Percentiles rank a stretch among this genome's conserved stretches.
phyloP scores from a whole-genome alignment of 2,888 invertebrate genomes.

The Teleogryllus oceanicus region DNA sequence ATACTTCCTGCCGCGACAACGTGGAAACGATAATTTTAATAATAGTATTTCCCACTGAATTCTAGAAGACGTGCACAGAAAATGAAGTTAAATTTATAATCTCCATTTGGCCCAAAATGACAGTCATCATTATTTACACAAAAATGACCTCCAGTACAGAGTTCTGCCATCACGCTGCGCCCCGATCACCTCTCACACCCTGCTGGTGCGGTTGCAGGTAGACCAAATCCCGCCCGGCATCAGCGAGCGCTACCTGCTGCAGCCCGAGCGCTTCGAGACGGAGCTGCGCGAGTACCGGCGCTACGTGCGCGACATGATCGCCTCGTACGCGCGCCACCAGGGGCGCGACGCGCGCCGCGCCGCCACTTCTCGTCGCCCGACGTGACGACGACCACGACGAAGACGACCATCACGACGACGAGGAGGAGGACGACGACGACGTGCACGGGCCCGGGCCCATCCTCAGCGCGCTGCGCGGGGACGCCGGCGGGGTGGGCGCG shows the following conservation, averaged over 20 bases:
- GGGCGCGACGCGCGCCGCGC: background rate
- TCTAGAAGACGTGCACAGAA: too few species aligned
- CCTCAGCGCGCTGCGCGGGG: background rate
- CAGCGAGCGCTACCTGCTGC: constrained; percentile 61
- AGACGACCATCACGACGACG: constrained; percentile 12
- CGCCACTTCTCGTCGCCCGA: background rate
- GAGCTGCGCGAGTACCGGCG: constrained; percentile 60
- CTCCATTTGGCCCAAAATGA: too few species aligned
- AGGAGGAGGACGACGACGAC: background rate
- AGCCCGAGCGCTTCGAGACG: constrained; percentile 57
- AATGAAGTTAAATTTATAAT: too few species aligned
- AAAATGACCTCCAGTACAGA: too few species aligned
- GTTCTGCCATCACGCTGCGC: too few species aligned
- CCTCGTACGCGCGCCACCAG: constrained; percentile 42
- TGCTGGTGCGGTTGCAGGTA: constrained; percentile 47
- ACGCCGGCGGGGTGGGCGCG: constrained; percentile 18
- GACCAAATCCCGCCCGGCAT: constrained; percentile 65
- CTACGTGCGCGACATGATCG: constrained; percentile 58
- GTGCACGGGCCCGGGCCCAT: background rate
- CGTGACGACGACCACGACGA: background rate
- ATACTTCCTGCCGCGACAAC: too few species aligned
- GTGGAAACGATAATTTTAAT: too few species aligned
- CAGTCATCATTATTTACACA: too few species aligned
- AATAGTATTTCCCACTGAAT: too few species aligned
- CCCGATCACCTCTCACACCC: too few species aligned